Evolutionary conservation across 2,797 vertebrate species (phyloP).

Genomic region (Onychomys leucogaster): DNA sequence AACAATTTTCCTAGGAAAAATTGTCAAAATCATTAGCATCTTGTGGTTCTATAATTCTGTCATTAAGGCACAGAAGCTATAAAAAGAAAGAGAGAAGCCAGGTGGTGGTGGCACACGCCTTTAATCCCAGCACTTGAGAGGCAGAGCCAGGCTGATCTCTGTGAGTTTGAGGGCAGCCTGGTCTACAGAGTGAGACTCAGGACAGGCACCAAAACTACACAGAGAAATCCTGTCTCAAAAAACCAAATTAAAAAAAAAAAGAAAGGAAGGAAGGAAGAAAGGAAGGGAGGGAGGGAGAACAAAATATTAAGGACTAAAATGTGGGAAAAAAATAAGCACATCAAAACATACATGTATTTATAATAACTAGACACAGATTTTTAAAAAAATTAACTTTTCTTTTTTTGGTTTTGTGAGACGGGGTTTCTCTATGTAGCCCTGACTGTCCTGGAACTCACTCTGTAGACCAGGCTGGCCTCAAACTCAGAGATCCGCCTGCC

Average conservation of each 20-base stretch:
- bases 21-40: constrained; percentile 3
- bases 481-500: not conserved
- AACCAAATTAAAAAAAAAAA: too few relatives aligned
- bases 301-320: constrained; percentile 33
- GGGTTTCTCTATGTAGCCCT: not conserved
- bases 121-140: too few relatives aligned
- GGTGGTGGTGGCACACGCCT: too few relatives aligned
- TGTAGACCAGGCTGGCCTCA: not conserved
- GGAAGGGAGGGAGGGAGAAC: constrained; percentile 35
- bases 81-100: too few relatives aligned
- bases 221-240: too few relatives aligned
- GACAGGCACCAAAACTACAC: too few relatives aligned
- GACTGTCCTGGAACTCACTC: not conserved
- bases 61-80: constrained; percentile 16
- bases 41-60: constrained; percentile 4
- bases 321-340: constrained; percentile 25
- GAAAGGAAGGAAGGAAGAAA: too few relatives aligned
- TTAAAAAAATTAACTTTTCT: constrained; percentile 49
- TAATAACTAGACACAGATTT: not conserved
- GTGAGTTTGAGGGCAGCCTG: too few relatives aligned
- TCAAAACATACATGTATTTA: not conserved
- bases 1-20: constrained; percentile 17
- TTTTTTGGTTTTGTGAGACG: not conserved
- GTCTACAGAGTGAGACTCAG: too few relatives aligned
- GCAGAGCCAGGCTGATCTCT: too few relatives aligned